A percentile compares a stretch with the other conserved stretches of the same genome.
phyloP scores from a whole-genome alignment of 2,113 vertebrate genomes.

The Neotoma lepida region DNA sequence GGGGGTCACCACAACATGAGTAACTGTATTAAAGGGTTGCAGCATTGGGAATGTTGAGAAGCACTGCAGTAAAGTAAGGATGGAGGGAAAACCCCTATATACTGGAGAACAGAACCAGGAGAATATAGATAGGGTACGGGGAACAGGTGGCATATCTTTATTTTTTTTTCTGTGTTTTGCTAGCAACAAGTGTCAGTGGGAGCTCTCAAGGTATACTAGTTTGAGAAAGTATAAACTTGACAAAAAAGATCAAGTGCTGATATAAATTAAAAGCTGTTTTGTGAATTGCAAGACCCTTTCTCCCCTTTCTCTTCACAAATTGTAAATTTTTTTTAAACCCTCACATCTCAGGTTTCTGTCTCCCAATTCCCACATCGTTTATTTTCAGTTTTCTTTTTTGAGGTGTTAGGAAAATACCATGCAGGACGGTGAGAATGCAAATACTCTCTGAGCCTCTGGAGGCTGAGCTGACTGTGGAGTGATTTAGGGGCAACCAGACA shows the following conservation, averaged over 20 bases:
- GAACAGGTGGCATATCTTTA: background rate
- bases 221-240: constrained; percentile 62
- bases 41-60: background rate
- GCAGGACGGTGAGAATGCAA: background rate
- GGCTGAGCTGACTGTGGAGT: background rate
- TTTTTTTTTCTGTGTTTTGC: constrained; percentile 49
- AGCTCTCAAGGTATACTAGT: constrained; percentile 43
- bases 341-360: constrained; percentile 27
- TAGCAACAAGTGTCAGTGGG: constrained; percentile 37
- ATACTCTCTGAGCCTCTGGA: background rate
- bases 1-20: too few relatives aligned
- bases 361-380: background rate
- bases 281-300: background rate
- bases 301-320: background rate
- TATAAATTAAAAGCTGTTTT: constrained; percentile 61
- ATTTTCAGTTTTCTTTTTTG: constrained; percentile 15
- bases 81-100: background rate
- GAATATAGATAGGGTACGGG: background rate
- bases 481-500: constrained; percentile 57
- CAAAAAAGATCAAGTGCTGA: constrained; percentile 45
- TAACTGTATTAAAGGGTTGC: background rate
- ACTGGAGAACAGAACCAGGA: background rate
- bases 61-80: background rate
- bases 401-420: constrained; percentile 53
- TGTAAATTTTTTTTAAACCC: background rate